Conservation (phyloP, 1,140 invertebrate species). For the Apis dorsata region DNA sequence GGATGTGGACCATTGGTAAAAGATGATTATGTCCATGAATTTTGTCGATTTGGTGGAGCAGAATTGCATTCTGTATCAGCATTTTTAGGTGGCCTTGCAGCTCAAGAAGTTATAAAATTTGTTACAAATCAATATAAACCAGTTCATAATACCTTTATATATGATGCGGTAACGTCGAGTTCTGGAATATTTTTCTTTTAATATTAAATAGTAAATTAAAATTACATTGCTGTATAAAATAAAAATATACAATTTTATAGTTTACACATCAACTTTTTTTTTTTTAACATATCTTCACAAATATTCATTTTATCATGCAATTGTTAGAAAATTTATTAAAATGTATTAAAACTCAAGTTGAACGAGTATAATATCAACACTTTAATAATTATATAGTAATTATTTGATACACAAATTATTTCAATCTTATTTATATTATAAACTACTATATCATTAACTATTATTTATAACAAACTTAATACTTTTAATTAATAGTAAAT, state of each 20-base stretch:
- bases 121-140: constrained; percentile 98
- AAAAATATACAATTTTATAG: constrained; percentile 44
- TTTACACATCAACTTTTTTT: constrained; percentile 6
- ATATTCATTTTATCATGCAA: background rate
- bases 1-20: constrained; percentile 88
- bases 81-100: constrained; percentile 94
- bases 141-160: constrained; percentile 96
- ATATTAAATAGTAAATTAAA: constrained; percentile 48
- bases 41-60: constrained; percentile 95
- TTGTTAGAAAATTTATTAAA: background rate
- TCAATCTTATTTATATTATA: constrained; percentile 73
- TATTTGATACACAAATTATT: constrained; percentile 75
- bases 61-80: constrained; percentile 98
- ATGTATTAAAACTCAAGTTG: constrained; percentile 51
- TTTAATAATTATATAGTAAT: constrained; percentile 75
- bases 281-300: constrained; percentile 4
- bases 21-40: constrained; percentile 97
- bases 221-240: constrained; percentile 28
- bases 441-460: constrained; percentile 73
- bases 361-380: constrained; percentile 78
- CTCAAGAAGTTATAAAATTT: constrained; percentile 99
- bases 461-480: constrained; percentile 72
- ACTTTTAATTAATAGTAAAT: constrained; percentile 70
- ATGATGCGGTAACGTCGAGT: constrained; percentile 95
- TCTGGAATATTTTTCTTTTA: constrained; percentile 88